phyloP scores from a whole-genome alignment of 2,113 vertebrate genomes.

The Nannospalax galili region DNA sequence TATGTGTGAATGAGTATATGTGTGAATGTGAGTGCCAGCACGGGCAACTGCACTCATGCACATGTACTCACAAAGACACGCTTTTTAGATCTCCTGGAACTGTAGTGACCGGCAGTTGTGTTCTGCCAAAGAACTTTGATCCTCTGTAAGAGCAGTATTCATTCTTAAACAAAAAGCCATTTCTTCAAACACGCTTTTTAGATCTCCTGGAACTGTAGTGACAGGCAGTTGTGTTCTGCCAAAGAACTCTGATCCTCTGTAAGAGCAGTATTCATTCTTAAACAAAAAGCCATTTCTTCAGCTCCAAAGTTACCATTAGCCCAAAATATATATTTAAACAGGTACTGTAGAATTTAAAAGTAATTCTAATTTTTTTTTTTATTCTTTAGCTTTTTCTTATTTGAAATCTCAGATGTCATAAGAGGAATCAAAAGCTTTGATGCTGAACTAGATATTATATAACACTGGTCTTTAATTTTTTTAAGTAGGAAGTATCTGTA shows the following conservation, averaged over 20 bases:
- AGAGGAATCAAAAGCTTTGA: neutral
- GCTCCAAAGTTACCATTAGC: neutral
- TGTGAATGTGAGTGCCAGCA: neutral
- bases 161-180: neutral
- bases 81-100: neutral
- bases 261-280: neutral
- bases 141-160: neutral
- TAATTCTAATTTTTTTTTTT: neutral
- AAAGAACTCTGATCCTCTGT: neutral
- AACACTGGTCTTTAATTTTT: neutral
- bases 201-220: no score
- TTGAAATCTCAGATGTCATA: neutral
- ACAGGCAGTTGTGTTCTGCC: no score
- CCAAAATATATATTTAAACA: neutral
- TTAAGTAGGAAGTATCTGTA: slow-evolving; percentile 31
- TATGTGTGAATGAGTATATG: neutral
- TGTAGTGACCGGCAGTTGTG: neutral
- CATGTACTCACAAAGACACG: no score
- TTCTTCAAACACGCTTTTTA: no score
- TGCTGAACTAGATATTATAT: neutral
- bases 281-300: neutral
- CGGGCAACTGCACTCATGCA: no score
- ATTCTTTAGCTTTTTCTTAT: neutral
- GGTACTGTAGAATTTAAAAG: neutral
- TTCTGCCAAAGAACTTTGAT: no score